phyloP scores from a whole-genome alignment of 2,888 invertebrate species.

The Diarsia rubi region DNA sequence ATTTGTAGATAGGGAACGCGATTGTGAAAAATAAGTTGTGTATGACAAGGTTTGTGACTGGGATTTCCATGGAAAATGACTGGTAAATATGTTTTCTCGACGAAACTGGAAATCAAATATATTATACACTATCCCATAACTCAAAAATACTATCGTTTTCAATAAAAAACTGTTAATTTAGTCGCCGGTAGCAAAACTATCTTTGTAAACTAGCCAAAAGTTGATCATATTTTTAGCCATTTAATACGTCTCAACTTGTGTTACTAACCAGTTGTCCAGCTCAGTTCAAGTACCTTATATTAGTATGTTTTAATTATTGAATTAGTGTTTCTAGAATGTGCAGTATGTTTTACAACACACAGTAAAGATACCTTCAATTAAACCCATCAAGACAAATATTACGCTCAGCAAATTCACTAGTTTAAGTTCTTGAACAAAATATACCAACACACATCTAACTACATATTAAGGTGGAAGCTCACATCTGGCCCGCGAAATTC shows the following conservation, averaged over 20 bases:
- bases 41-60: background rate
- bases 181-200: background rate
- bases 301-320: too few species aligned
- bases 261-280: background rate
- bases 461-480: too few species aligned
- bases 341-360: background rate
- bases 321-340: background rate
- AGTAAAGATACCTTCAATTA: background rate
- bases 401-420: background rate
- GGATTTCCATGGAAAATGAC: background rate
- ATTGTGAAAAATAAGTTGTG: background rate
- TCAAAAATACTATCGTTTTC: background rate
- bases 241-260: background rate
- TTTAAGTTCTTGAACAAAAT: background rate
- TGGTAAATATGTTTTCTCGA: background rate
- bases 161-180: background rate
- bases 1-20: background rate
- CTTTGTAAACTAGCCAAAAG: background rate
- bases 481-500: too few species aligned
- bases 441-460: background rate
- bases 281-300: too few species aligned
- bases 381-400: background rate
- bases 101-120: background rate
- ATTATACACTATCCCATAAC: background rate
- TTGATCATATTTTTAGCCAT: background rate